Conservation (phyloP, 2,113 vertebrate genomes). For the Crypturellus undulatus region DNA sequence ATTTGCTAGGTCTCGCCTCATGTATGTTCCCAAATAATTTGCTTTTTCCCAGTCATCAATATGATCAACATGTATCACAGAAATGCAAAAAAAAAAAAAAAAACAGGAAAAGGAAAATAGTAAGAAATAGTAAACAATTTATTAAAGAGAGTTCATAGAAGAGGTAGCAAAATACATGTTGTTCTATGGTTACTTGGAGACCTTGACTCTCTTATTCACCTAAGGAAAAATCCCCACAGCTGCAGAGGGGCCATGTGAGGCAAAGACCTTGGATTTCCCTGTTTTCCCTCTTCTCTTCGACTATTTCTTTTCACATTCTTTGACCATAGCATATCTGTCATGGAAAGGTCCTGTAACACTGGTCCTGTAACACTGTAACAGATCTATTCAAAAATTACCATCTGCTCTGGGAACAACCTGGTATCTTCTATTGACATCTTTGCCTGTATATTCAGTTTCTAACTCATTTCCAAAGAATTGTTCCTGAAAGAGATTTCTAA, state of each 20-base stretch:
- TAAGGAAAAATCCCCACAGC: not conserved
- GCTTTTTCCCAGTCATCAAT: constrained; percentile 12
- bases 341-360: not conserved
- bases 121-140: not conserved
- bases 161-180: not conserved
- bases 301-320: not conserved
- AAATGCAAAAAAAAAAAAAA: not conserved
- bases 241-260: not conserved
- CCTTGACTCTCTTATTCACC: not conserved
- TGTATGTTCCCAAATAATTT: not conserved
- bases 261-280: not conserved
- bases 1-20: constrained; percentile 16
- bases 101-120: not conserved
- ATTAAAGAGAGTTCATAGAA: not conserved
- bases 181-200: not conserved
- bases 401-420: not conserved
- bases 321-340: not conserved
- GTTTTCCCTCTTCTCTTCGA: not conserved
- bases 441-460: not conserved
- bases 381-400: not conserved
- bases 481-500: not conserved
- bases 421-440: not conserved
- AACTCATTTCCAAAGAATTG: not conserved
- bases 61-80: constrained; percentile 38
- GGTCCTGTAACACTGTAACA: too few species aligned